Base-by-base conservation (phyloP, 2,888 invertebrate genomes). In the Acronicta psi region DNA sequence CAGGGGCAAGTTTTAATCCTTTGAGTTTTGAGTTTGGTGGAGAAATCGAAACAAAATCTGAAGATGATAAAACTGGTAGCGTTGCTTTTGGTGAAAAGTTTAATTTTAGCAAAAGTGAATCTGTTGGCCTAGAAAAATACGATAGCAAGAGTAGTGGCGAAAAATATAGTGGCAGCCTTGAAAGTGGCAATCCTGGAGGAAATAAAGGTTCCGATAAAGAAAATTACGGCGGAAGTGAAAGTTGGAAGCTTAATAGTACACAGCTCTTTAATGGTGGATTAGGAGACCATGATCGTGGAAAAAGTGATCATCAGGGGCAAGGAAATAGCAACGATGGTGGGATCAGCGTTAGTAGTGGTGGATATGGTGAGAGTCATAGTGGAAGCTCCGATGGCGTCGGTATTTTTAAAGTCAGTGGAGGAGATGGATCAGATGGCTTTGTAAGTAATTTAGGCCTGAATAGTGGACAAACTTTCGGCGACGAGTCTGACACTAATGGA, bases 31-130 rank as follows among this genome's bases (percentile, higher is more conserved):
- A 79, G 13, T 53, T 80, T 8, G 79, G 84, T 2, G 82, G 79
- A 23, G 77, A 67, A 43, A 80, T 80, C 37, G 85, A 84, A 53
- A 91, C 91, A 77, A n/a, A 90, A 65, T 90, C 91, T 16, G 86
- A 89, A 25, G 92, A 93, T 54, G 92, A 92, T 56, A 92, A 90
- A 64, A 93, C 94, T 51, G 92, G 92, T 54, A 93, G 92, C 2
- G 92, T 89, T 56, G 92, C 91, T 2, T 93, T 89, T 58, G 91
- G 92, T 23, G 93, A 93, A 16, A 81, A 81, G 1, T 66, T 89
- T n/a, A 83, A 77, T 7, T 84, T 84, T 29, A 87, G 87, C 0
- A 88, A 89, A 63, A 90, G 92, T 14, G 90, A 89, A 34, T 87
- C 87, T 38, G 95, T 95, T 14, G 90, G 91, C 10, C 90, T 90